These are phyloP conservation scores for Trypoxylon attenuatum DNA, from an alignment of 2,888 invertebrate species.

Conservation along the genomic window DNA sequence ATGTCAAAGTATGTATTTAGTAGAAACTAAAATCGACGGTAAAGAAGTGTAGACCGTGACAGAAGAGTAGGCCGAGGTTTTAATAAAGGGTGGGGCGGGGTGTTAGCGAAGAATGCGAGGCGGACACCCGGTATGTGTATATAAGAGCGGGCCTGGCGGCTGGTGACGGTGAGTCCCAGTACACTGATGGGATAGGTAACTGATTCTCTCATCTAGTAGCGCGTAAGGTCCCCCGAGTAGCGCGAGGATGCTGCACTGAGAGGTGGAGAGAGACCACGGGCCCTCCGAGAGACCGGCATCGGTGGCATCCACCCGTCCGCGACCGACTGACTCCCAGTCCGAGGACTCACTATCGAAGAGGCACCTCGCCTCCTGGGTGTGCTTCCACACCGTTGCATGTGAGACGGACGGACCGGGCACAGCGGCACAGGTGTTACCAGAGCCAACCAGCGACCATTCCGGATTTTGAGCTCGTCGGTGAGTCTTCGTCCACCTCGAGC, in stretches of 20 bases:
- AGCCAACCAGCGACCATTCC: background rate
- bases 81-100: too few species aligned
- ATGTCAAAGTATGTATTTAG: too few species aligned
- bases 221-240: conserved; percentile 50
- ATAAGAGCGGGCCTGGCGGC: conserved; percentile 36
- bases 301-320: too few species aligned
- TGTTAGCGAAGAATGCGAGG: background rate
- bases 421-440: background rate
- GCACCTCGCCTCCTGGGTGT: background rate
- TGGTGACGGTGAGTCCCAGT: conserved; percentile 31
- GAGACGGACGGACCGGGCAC: too few species aligned
- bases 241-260: conserved; percentile 33
- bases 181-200: conserved; percentile 46
- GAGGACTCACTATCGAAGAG: background rate
- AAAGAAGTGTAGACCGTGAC: too few species aligned
- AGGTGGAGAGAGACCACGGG: too few species aligned
- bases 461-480: background rate
- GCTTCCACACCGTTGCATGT: background rate
- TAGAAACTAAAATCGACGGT: too few species aligned
- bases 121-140: conserved; percentile 44
- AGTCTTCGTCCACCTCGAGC: background rate
- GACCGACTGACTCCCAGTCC: background rate
- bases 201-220: conserved; percentile 49
- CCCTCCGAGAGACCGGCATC: too few species aligned
- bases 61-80: too few species aligned